Conservation (phyloP, 2,797 vertebrate genomes). For the Liparis tanakae region DNA sequence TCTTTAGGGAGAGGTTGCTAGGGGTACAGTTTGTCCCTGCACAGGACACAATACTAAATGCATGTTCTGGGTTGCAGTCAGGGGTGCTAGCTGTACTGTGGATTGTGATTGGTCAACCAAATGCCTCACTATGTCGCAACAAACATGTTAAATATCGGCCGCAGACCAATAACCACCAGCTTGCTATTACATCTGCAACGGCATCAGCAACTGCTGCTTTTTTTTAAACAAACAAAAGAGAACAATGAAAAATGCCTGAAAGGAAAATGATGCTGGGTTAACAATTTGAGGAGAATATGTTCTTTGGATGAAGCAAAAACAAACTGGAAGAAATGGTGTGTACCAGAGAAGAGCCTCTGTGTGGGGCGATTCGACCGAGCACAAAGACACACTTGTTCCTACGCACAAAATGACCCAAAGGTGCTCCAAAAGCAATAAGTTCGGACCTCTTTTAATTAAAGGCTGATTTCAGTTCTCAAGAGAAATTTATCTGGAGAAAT, state of each 20-base stretch:
- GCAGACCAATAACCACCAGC: background rate
- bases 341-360: background rate
- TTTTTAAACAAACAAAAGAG: background rate
- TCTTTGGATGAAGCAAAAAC: slow-evolving; percentile 1
- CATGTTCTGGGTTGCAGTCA: background rate
- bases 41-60: background rate
- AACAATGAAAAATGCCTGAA: slow-evolving; percentile 8
- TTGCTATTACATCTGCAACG: background rate
- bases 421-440: slow-evolving; percentile 41
- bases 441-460: slow-evolving; percentile 47
- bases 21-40: background rate
- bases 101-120: background rate
- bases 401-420: slow-evolving; percentile 10
- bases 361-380: slow-evolving; percentile 4
- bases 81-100: background rate
- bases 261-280: background rate
- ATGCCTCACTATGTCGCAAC: background rate
- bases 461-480: slow-evolving; percentile 32
- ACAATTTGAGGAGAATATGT: background rate
- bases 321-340: background rate
- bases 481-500: slow-evolving; percentile 32
- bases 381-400: slow-evolving; percentile 66
- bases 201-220: background rate
- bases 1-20: background rate
- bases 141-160: background rate